Evolutionary conservation across 2,113 vertebrate genomes (phyloP).

Genomic region (Pseudorhombus dupliciocellatus): DNA sequence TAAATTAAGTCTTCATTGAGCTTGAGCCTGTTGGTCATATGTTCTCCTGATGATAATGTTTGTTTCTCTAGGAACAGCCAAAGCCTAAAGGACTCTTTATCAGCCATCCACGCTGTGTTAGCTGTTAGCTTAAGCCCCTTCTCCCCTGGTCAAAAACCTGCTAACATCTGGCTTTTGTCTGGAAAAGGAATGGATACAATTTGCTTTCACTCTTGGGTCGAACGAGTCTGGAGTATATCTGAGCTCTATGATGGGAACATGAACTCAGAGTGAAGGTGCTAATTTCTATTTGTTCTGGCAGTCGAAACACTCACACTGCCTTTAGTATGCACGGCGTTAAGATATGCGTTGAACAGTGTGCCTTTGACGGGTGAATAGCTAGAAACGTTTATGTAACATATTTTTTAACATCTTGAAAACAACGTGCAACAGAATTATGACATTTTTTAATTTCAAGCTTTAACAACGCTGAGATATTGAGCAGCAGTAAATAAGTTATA

Average conservation of each 20-base stretch:
- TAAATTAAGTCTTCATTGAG: no score
- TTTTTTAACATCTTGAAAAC: neutral
- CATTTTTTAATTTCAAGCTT: neutral
- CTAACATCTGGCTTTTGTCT: neutral
- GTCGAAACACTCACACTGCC: neutral
- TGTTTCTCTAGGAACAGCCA: no score
- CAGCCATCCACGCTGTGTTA: neutral
- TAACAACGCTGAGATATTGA: neutral
- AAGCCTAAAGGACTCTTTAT: neutral
- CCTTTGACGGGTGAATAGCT: no score
- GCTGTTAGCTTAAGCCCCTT: neutral
- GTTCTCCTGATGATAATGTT: no score
- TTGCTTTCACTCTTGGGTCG: neutral
- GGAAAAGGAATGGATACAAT: neutral
- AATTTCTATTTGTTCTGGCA: neutral
- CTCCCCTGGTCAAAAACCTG: neutral
- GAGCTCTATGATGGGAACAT: neutral
- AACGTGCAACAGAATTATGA: neutral
- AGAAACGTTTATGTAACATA: neutral
- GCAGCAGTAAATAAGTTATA: neutral
- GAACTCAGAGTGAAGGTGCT: neutral
- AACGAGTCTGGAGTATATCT: neutral
- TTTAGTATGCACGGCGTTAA: neutral
- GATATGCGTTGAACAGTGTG: neutral
- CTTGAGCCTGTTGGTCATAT: no score